A percentile compares a stretch with the other conserved stretches of the same genome.
These are phyloP conservation scores for Cepaea hortensis DNA, from an alignment of 2,888 invertebrate species.

Conservation along the genomic window DNA sequence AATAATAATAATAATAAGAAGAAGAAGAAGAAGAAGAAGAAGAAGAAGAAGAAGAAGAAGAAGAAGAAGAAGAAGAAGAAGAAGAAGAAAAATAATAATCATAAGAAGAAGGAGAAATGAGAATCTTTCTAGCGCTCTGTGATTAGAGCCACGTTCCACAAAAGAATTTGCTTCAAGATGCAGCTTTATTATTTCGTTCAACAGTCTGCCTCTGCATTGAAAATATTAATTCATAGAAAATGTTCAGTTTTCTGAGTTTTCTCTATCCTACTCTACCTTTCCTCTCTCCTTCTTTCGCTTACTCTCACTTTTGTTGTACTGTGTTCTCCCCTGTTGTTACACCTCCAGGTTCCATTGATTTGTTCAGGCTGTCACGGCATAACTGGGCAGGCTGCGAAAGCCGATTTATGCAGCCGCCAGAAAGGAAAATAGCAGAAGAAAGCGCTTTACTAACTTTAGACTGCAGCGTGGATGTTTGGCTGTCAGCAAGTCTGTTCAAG, in stretches of 20 bases:
- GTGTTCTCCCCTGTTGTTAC: slow-evolving; percentile 18
- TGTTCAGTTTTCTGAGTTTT: background rate
- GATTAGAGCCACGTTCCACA: too few species aligned
- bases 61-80: background rate
- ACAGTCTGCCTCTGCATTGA: background rate
- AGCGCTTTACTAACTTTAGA: slow-evolving; percentile 18
- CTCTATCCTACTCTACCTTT: background rate
- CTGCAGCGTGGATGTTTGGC: background rate
- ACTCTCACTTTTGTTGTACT: background rate
- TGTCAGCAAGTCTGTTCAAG: background rate
- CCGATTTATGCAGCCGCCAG: slow-evolving; percentile 23
- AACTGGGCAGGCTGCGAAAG: background rate
- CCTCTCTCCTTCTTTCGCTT: background rate
- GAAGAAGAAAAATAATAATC: background rate
- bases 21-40: background rate
- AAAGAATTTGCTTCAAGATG: background rate
- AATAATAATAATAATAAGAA: too few species aligned
- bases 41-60: background rate
- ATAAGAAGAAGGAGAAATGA: too few species aligned
- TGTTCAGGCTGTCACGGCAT: slow-evolving; percentile 2
- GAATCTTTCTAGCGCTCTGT: too few species aligned
- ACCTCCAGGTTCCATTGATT: slow-evolving; percentile 34
- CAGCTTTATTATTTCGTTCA: background rate
- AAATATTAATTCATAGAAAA: background rate
- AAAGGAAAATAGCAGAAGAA: background rate